Conservation (phyloP, 1,140 invertebrate species). For the Pomacea maculata region DNA sequence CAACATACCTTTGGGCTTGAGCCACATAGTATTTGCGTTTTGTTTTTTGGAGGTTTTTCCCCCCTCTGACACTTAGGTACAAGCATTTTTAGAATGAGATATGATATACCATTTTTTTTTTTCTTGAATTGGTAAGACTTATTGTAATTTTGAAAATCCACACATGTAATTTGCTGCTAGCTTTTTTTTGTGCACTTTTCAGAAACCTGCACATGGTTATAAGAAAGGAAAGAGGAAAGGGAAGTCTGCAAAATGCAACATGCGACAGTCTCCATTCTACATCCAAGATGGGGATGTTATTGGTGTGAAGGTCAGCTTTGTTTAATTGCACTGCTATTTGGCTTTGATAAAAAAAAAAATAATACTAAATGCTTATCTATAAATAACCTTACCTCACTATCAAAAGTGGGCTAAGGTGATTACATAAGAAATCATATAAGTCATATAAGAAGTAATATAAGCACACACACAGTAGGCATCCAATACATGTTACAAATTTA, state of each 20-base stretch:
- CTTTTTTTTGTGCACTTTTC: slow-evolving; percentile 15
- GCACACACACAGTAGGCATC: neutral
- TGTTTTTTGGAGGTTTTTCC: neutral
- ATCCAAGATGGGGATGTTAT: slow-evolving; percentile 59
- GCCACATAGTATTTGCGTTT: neutral
- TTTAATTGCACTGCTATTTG: too few relatives aligned
- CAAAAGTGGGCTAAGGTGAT: neutral
- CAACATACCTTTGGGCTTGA: neutral
- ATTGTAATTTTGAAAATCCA: neutral
- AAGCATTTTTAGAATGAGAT: neutral
- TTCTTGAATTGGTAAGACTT: neutral
- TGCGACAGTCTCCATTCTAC: slow-evolving; percentile 51
- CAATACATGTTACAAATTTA: neutral
- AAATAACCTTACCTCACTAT: too few relatives aligned
- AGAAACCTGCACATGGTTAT: slow-evolving; percentile 22
- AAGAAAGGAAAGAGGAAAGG: slow-evolving; percentile 45
- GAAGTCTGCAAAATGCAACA: slow-evolving; percentile 39
- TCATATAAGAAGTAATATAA: too few relatives aligned
- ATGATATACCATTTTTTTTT: neutral
- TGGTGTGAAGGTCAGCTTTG: slow-evolving; percentile 49
- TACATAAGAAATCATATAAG: neutral
- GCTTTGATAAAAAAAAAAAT: neutral
- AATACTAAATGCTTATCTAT: neutral
- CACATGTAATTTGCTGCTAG: neutral
- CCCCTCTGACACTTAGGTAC: neutral